phyloP scores from a whole-genome alignment of 1,140 invertebrate genomes.

The Plectrocnemia conspersa region DNA sequence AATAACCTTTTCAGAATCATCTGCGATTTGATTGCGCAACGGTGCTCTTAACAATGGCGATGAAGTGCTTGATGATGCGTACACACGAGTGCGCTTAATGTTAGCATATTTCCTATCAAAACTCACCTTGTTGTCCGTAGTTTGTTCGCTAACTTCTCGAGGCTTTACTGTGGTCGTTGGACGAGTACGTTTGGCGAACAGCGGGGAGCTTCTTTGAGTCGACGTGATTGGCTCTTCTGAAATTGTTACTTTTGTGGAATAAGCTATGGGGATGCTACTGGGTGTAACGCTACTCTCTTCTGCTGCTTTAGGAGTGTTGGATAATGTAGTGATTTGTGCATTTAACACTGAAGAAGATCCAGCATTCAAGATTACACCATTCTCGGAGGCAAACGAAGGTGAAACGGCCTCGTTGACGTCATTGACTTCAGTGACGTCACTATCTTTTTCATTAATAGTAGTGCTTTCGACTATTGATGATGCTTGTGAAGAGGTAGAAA shows the following conservation, averaged over 20 bases:
- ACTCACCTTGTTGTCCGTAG: slow-evolving; percentile 50
- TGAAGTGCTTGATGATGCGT: slow-evolving; percentile 45
- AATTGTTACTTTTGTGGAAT: slow-evolving; percentile 33
- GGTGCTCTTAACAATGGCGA: slow-evolving; percentile 35
- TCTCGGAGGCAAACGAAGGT: slow-evolving; percentile 33
- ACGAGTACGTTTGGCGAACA: slow-evolving; percentile 32
- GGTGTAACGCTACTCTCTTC: slow-evolving; percentile 37
- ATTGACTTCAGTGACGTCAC: slow-evolving; percentile 24
- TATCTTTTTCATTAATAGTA: slow-evolving; percentile 15
- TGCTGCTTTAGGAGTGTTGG: slow-evolving; percentile 43
- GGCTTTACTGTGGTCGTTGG: slow-evolving; percentile 42
- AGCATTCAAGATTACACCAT: slow-evolving; percentile 26
- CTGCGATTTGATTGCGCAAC: slow-evolving; percentile 40
- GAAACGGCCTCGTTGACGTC: slow-evolving; percentile 27
- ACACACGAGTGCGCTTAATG: slow-evolving; percentile 44
- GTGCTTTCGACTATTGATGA: slow-evolving; percentile 18
- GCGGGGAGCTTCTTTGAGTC: slow-evolving; percentile 23
- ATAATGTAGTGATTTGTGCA: slow-evolving; percentile 50
- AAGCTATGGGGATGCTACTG: slow-evolving; percentile 34
- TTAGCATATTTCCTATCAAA: slow-evolving; percentile 49
- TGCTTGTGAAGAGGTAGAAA: slow-evolving; percentile 1
- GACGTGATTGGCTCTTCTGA: slow-evolving; percentile 27
- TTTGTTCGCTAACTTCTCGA: slow-evolving; percentile 35
- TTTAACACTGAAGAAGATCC: slow-evolving; percentile 48
- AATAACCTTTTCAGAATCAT: slow-evolving; percentile 37